These are phyloP conservation scores for Rhynchotus rufescens DNA, from an alignment of 2,797 vertebrate genomes.

Conservation along the genomic window DNA sequence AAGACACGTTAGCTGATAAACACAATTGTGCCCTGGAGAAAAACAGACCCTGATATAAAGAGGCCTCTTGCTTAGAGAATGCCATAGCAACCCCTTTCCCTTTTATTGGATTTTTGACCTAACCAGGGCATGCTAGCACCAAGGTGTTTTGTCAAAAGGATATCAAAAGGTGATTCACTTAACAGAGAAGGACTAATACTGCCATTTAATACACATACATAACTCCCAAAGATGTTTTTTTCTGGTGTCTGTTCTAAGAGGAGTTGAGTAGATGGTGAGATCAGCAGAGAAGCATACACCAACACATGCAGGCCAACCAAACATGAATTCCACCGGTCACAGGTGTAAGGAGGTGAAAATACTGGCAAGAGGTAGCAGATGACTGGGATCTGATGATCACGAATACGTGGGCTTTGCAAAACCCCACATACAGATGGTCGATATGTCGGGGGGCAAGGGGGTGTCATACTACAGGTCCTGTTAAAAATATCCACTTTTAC, in stretches of 20 bases:
- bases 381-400: conserved; percentile 63
- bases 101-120: conserved; percentile 51
- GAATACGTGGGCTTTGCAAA: conserved; percentile 29
- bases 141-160: conserved; percentile 66
- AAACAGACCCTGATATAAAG: conserved; percentile 39
- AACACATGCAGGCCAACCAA: conserved; percentile 52
- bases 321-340: conserved; percentile 60
- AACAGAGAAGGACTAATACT: conserved; percentile 21
- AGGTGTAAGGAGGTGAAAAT: conserved; percentile 34
- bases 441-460: not conserved
- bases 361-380: conserved; percentile 80
- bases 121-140: conserved; percentile 79
- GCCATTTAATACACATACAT: not conserved
- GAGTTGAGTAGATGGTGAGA: conserved; percentile 36
- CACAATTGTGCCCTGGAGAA: conserved; percentile 71
- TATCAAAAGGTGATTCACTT: conserved; percentile 37
- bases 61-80: conserved; percentile 67
- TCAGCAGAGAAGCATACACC: conserved; percentile 36
- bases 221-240: not conserved
- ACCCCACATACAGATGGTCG: not conserved
- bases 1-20: conserved; percentile 79
- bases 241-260: conserved; percentile 22
- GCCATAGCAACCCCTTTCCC: conserved; percentile 41
- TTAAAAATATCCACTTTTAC: conserved; percentile 37
- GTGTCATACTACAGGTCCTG: conserved; percentile 42